A percentile compares a stretch with the other conserved stretches of the same genome.
Conservation (phyloP, 2,888 invertebrate species). For the Stramonita haemastoma region DNA sequence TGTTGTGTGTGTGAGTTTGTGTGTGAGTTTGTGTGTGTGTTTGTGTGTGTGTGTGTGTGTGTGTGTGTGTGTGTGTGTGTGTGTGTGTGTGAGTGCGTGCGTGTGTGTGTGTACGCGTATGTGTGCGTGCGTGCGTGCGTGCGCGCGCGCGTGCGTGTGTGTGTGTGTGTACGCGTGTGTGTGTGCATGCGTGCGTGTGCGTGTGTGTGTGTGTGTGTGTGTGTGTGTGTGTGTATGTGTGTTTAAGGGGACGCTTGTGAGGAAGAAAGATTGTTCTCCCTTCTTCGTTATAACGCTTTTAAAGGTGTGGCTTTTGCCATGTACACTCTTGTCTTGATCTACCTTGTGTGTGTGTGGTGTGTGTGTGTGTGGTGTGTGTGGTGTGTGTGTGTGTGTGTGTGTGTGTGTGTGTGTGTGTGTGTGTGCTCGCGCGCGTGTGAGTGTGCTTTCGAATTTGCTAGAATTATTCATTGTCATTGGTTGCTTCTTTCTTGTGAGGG, state of each 20-base stretch:
- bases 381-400: background rate
- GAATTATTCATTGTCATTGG: too few species aligned
- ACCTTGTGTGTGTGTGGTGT: too few species aligned
- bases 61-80: background rate
- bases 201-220: background rate
- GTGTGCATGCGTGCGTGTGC: background rate
- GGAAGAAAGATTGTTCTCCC: too few species aligned
- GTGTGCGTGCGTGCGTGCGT: background rate
- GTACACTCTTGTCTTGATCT: too few species aligned
- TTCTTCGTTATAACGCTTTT: too few species aligned
- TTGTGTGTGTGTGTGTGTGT: background rate
- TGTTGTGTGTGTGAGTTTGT: background rate
- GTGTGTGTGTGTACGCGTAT: background rate
- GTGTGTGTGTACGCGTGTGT: too few species aligned
- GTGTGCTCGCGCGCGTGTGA: background rate
- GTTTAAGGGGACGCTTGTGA: background rate
- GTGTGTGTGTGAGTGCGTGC: background rate
- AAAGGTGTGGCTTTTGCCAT: too few species aligned
- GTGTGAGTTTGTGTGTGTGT: background rate
- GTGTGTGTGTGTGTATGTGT: slow-evolving; percentile 6
- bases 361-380: too few species aligned
- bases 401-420: background rate
- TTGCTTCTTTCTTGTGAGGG: too few species aligned
- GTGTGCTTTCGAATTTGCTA: too few species aligned
- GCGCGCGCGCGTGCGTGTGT: background rate